Conservation (phyloP, 1,140 invertebrate species). For the Nasonia vitripennis region DNA sequence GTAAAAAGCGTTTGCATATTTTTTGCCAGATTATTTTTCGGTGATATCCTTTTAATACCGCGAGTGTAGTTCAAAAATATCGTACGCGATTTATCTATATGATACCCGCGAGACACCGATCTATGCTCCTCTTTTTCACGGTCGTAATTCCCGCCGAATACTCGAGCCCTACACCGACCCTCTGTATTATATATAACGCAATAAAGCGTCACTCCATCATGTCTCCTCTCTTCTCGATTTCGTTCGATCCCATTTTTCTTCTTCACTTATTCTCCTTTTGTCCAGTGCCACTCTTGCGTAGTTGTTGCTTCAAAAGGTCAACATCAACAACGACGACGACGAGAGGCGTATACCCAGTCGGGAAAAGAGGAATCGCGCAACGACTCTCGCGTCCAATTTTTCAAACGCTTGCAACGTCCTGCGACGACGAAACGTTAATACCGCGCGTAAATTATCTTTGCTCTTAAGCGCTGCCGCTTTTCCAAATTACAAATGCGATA, state of each 20-base stretch:
- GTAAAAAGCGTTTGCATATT: too few relatives aligned
- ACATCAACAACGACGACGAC: slow-evolving; percentile 2
- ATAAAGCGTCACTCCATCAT: slow-evolving; percentile 25
- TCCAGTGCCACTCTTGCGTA: neutral
- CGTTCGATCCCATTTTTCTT: slow-evolving; percentile 17
- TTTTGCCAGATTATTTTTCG: too few relatives aligned
- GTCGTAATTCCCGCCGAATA: slow-evolving; percentile 12
- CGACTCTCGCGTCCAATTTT: slow-evolving; percentile 58
- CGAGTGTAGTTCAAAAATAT: neutral
- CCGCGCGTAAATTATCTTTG: slow-evolving; percentile 51
- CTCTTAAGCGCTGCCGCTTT: slow-evolving; percentile 45
- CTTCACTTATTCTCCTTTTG: neutral
- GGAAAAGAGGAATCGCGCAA: slow-evolving; percentile 53
- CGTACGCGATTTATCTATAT: neutral
- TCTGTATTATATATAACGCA: neutral
- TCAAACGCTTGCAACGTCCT: slow-evolving; percentile 51
- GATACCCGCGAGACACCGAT: neutral
- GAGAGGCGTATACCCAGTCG: neutral
- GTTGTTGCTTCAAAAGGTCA: slow-evolving; percentile 25
- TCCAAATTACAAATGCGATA: slow-evolving; percentile 60
- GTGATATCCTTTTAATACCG: too few relatives aligned
- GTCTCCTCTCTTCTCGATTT: slow-evolving; percentile 12
- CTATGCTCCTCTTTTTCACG: slow-evolving; percentile 30
- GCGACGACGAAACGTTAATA: neutral
- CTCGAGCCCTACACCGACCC: neutral